A percentile compares a stretch with the other conserved stretches of the same genome.
Evolutionary conservation across 2,888 invertebrate species (phyloP).

Genomic region (Drosophila recens): DNA sequence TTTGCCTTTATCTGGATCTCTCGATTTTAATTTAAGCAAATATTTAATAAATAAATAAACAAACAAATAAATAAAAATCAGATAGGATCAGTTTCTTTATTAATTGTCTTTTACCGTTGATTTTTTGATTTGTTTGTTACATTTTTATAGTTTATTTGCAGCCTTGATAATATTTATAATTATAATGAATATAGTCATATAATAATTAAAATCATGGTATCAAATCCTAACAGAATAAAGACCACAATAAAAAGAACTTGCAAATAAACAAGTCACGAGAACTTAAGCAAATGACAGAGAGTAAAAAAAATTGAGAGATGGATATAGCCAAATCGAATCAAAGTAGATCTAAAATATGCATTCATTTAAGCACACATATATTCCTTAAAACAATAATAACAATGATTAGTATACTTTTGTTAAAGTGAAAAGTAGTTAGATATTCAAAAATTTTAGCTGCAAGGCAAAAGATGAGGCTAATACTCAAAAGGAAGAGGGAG

Average conservation of each 20-base stretch:
- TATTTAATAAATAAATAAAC: no score
- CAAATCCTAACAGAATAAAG: not conserved
- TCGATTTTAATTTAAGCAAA: not conserved
- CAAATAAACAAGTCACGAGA: no score
- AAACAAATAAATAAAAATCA: not conserved
- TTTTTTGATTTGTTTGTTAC: no score
- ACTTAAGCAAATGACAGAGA: not conserved
- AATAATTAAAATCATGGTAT: not conserved
- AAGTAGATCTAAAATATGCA: not conserved
- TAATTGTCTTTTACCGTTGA: no score
- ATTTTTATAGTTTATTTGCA: no score
- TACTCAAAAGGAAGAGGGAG: constrained; percentile 2
- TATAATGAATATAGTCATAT: not conserved
- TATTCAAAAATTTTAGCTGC: constrained; percentile 5
- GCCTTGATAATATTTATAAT: no score
- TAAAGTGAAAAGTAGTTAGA: constrained; percentile 3
- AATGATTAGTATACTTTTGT: constrained; percentile 1
- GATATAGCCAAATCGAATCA: not conserved
- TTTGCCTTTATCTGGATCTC: not conserved
- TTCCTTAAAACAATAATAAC: not conserved
- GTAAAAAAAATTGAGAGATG: not conserved
- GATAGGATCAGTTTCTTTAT: not conserved
- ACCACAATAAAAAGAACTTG: not conserved
- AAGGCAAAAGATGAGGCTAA: constrained; percentile 8
- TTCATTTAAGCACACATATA: no score